phyloP scores from a whole-genome alignment of 2,797 vertebrate genomes.

The Thripadectes ignobilis region DNA sequence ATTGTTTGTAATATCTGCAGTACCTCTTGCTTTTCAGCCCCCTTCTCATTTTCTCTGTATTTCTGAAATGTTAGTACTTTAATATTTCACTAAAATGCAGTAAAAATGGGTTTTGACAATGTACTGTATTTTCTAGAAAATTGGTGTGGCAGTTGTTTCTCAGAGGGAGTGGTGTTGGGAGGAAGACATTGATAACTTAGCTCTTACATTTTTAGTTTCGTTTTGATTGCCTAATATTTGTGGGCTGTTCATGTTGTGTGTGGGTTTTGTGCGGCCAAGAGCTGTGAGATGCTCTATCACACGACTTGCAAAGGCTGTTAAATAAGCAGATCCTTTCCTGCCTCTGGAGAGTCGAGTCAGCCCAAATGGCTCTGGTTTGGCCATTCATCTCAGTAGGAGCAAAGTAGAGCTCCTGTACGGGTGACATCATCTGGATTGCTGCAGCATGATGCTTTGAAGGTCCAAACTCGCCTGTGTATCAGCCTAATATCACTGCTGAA shows the following conservation, averaged over 20 bases:
- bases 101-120: background rate
- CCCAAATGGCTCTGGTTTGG: background rate
- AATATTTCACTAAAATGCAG: background rate
- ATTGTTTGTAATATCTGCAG: background rate
- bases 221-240: background rate
- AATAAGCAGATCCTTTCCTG: background rate
- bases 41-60: background rate
- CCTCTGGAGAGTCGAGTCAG: background rate
- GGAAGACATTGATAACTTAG: background rate
- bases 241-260: rapidly evolving
- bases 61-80: background rate
- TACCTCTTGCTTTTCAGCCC: background rate
- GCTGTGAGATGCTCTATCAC: background rate
- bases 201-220: background rate
- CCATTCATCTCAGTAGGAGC: background rate
- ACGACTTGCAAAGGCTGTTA: background rate
- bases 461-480: background rate
- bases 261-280: background rate
- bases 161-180: background rate
- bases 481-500: rapidly evolving
- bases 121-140: background rate
- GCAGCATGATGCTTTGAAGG: background rate
- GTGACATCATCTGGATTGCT: constrained; percentile 13
- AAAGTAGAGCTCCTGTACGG: background rate
- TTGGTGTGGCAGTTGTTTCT: background rate